Evolutionary conservation across 2,113 vertebrate species (phyloP).

Genomic region (Lasiurus cinereus): DNA sequence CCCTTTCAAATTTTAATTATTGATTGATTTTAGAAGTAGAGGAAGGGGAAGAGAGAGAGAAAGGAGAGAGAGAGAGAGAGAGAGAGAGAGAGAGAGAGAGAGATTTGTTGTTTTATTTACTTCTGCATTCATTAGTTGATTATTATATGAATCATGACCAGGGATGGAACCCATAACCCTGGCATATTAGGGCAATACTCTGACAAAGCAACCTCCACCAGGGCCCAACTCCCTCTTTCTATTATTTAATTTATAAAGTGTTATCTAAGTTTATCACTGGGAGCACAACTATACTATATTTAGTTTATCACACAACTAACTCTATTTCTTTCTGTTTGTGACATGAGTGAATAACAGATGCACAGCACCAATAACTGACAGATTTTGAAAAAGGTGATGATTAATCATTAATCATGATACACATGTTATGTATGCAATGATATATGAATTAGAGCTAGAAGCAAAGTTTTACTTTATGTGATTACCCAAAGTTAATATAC

Average conservation of each 20-base stretch:
- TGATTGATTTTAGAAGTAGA: too few species aligned
- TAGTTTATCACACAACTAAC: not conserved
- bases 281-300: not conserved
- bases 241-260: not conserved
- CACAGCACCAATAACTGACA: not conserved
- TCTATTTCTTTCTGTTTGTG: not conserved
- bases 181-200: too few species aligned
- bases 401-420: not conserved
- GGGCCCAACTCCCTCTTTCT: not conserved
- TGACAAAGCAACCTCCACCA: too few species aligned
- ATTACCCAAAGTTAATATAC: not conserved
- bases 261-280: not conserved
- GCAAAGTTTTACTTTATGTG: not conserved
- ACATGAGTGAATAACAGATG: not conserved
- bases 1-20: too few species aligned
- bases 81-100: too few species aligned
- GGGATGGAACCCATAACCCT: too few species aligned
- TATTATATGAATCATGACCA: too few species aligned
- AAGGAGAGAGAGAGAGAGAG: too few species aligned
- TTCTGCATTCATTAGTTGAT: too few species aligned
- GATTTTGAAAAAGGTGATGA: not conserved
- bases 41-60: too few species aligned
- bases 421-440: not conserved
- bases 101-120: too few species aligned
- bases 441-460: not conserved